Evolutionary conservation across 2,888 invertebrate genomes (phyloP).

Genomic region (Noctua janthina): DNA sequence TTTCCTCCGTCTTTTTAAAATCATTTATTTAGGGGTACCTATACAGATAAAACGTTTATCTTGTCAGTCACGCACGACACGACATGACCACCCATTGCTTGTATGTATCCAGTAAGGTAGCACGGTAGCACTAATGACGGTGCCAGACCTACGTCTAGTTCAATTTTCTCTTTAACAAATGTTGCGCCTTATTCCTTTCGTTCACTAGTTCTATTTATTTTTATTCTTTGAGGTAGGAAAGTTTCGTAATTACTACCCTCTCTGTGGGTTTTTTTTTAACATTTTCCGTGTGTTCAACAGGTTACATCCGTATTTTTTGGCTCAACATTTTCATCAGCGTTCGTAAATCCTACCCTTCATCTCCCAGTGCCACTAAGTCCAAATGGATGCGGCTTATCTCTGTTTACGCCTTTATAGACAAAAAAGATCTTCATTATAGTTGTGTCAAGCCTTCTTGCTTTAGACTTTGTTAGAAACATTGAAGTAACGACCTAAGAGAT

Average conservation of each 20-base stretch:
- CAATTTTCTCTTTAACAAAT: constrained; percentile 53
- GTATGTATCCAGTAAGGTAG: constrained; percentile 18
- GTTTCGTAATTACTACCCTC: constrained; percentile 75
- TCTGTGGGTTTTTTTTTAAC: constrained; percentile 52
- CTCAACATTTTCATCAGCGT: constrained; percentile 69
- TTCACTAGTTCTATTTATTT: constrained; percentile 70
- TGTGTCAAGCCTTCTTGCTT: constrained; percentile 1
- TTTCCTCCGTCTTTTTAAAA: not conserved
- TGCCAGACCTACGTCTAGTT: constrained; percentile 34
- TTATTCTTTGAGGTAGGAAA: constrained; percentile 68
- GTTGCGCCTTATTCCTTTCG: constrained; percentile 46
- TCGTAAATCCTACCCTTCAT: constrained; percentile 55
- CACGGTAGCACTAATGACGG: constrained; percentile 34
- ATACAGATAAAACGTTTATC: constrained; percentile 13
- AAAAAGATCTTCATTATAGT: constrained; percentile 20
- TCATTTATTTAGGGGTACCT: not conserved
- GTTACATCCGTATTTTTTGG: constrained; percentile 69
- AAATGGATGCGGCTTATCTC: constrained; percentile 50
- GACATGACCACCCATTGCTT: constrained; percentile 11
- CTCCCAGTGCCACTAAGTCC: constrained; percentile 44
- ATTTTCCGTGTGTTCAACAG: constrained; percentile 69
- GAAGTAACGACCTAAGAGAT: not conserved
- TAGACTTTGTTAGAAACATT: not conserved
- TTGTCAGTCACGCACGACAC: constrained; percentile 19
- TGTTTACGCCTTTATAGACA: constrained; percentile 15